These are phyloP conservation scores for Athalia circularis DNA, from an alignment of 2,888 invertebrate genomes.

Conservation along the genomic window DNA sequence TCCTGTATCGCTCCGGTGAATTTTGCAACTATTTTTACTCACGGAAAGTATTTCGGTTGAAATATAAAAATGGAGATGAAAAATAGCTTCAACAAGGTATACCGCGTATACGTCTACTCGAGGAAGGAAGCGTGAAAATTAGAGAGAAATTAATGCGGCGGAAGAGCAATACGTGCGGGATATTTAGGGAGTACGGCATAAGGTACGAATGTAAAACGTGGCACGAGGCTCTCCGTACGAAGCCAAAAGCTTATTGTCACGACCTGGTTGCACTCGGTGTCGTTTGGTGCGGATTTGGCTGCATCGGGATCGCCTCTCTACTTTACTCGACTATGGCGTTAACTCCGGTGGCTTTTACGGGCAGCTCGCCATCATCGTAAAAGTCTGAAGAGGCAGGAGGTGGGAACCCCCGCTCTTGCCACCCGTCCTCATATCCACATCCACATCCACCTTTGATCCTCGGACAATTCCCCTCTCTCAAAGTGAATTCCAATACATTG, in stretches of 20 bases:
- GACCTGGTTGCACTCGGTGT: slow-evolving; percentile 31
- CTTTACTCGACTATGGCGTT: slow-evolving; percentile 42
- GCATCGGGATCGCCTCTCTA: slow-evolving; percentile 43
- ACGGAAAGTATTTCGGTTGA: not conserved
- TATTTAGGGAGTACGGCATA: not conserved
- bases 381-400: slow-evolving; percentile 50
- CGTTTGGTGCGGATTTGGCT: slow-evolving; percentile 33
- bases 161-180: not conserved
- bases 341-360: slow-evolving; percentile 63
- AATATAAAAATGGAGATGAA: not conserved
- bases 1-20: not conserved
- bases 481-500: slow-evolving; percentile 67
- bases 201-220: not conserved
- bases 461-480: slow-evolving; percentile 50
- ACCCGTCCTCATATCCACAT: slow-evolving; percentile 41
- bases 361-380: slow-evolving; percentile 64
- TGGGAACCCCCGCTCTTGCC: slow-evolving; percentile 44
- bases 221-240: slow-evolving; percentile 5
- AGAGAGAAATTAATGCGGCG: not conserved
- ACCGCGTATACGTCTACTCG: not conserved
- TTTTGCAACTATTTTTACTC: not conserved
- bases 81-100: no score
- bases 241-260: slow-evolving; percentile 39
- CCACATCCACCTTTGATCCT: slow-evolving; percentile 34
- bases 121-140: not conserved